phyloP scores from a whole-genome alignment of 1,140 invertebrate species.

The Gyrodactylus bullatarudis region DNA sequence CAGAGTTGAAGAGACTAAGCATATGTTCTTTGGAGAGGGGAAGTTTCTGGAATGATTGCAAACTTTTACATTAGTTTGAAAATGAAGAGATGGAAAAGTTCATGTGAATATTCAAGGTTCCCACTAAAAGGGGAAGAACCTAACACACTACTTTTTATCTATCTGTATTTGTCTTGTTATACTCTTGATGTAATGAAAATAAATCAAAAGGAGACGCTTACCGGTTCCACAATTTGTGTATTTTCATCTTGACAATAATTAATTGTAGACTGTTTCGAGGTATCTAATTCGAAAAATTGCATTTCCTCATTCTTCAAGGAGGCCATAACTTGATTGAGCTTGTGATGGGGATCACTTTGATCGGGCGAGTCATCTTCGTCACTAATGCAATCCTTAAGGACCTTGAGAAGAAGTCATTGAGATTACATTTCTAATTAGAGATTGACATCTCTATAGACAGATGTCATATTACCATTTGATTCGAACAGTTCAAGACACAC shows the following conservation, averaged over 20 bases:
- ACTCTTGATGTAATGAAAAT: not conserved
- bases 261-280: not conserved
- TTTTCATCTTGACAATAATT: not conserved
- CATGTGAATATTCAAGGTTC: no score
- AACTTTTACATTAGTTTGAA: no score
- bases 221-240: not conserved
- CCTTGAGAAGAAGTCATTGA: no score
- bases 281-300: not conserved
- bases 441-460: no score
- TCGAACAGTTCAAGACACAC: no score
- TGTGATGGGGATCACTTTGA: not conserved
- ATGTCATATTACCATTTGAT: no score
- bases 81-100: no score
- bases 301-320: not conserved
- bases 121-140: no score
- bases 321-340: not conserved
- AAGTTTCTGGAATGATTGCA: no score
- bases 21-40: no score
- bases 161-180: not conserved
- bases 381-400: not conserved
- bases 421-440: no score
- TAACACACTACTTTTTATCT: not conserved
- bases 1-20: no score
- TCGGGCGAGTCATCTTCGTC: not conserved
- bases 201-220: not conserved